phyloP scores from a whole-genome alignment of 2,888 invertebrate genomes.

The Drosophila yooni region DNA sequence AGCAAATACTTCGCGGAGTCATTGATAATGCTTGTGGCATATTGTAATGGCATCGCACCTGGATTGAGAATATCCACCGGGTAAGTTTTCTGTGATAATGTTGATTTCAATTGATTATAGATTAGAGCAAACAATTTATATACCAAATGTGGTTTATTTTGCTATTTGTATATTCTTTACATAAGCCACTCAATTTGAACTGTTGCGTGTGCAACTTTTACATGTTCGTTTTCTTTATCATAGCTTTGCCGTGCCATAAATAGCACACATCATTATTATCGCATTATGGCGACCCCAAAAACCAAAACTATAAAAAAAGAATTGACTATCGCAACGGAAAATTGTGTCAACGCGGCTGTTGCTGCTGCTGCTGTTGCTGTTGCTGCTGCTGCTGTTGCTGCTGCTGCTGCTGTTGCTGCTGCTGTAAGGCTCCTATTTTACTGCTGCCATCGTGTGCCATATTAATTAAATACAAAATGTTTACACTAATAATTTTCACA shows the following conservation, averaged over 20 bases:
- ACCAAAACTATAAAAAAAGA: constrained; percentile 42
- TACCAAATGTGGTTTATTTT: background rate
- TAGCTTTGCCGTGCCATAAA: constrained; percentile 38
- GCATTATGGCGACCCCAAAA: constrained; percentile 53
- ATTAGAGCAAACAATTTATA: background rate
- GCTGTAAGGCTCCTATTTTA: constrained; percentile 12
- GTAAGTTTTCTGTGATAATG: background rate
- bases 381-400: constrained; percentile 2
- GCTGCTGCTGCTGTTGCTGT: constrained; percentile 41
- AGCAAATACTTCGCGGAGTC: constrained; percentile 38
- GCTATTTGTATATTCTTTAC: background rate
- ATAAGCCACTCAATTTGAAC: background rate
- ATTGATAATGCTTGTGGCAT: constrained; percentile 30
- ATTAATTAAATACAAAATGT: constrained; percentile 83
- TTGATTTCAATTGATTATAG: background rate
- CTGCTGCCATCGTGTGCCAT: constrained; percentile 45
- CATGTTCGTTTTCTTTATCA: constrained; percentile 20
- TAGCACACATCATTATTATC: constrained; percentile 71
- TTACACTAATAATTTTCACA: constrained; percentile 81
- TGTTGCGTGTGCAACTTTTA: background rate
- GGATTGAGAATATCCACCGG: background rate
- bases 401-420: constrained; percentile 35
- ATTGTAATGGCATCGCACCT: background rate
- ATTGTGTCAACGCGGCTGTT: constrained; percentile 49
- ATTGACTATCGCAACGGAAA: constrained; percentile 54